A percentile compares a stretch with the other conserved stretches of the same genome.
Conservation (phyloP, 30 jellyfish, hydroid and myxozoan genomes). For the Catostylus mosaicus region DNA sequence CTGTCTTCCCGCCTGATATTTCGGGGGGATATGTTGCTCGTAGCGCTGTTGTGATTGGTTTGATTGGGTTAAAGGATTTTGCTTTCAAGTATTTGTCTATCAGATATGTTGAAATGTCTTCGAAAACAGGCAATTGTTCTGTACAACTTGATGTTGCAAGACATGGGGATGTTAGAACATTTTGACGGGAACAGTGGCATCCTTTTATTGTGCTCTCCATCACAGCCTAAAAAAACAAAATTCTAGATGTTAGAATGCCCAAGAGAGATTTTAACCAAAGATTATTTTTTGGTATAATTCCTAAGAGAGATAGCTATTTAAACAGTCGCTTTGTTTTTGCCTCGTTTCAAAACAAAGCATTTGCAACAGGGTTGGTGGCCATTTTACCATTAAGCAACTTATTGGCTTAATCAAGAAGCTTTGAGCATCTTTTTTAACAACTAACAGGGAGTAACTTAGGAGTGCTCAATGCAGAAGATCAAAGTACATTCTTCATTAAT, state of each 20-base stretch:
- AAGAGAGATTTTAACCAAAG: too few relatives aligned
- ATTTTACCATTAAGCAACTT: too few relatives aligned
- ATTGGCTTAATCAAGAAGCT: too few relatives aligned
- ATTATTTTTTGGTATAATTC: too few relatives aligned
- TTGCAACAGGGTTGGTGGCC: too few relatives aligned
- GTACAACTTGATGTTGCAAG: constrained; percentile 57
- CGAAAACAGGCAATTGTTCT: constrained; percentile 55
- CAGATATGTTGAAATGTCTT: constrained; percentile 65
- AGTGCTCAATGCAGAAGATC: too few relatives aligned
- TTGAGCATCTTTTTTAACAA: too few relatives aligned
- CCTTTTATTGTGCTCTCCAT: constrained; percentile 67
- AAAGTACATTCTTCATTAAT: too few relatives aligned
- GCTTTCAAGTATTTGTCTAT: constrained; percentile 53
- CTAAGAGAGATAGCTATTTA: too few relatives aligned
- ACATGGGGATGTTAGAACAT: constrained; percentile 31
- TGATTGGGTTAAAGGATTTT: constrained; percentile 39
- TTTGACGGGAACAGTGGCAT: constrained; percentile 55
- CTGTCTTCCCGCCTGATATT: constrained; percentile 56
- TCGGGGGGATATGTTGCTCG: constrained; percentile 63
- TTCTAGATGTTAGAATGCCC: background rate
- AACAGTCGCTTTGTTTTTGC: too few relatives aligned
- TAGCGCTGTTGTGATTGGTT: constrained; percentile 9
- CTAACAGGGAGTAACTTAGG: too few relatives aligned
- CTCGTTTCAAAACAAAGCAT: too few relatives aligned
- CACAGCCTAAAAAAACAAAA: constrained; percentile 61